phyloP scores from a whole-genome alignment of 2,888 invertebrate species.

The Patella caerulea region DNA sequence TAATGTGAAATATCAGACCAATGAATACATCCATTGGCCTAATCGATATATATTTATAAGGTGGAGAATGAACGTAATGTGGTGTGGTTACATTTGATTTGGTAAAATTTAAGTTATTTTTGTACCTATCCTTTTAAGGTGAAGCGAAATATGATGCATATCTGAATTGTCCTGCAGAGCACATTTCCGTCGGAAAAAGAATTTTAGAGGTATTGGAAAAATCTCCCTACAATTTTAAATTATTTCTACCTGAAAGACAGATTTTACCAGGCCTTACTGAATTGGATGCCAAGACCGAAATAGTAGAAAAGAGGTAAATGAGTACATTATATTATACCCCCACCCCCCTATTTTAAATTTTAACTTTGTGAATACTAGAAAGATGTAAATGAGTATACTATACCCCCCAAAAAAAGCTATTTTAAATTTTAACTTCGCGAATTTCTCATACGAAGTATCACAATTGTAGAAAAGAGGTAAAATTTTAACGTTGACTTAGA shows the following conservation, averaged over 20 bases:
- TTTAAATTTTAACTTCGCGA: neutral
- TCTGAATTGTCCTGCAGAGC: slow-evolving; percentile 11
- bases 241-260: slow-evolving; percentile 17
- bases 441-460: too few species aligned
- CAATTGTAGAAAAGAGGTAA: too few species aligned
- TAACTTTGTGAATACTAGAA: neutral
- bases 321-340: neutral
- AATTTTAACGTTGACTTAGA: too few species aligned
- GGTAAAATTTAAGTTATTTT: too few species aligned
- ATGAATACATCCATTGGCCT: too few species aligned
- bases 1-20: too few species aligned
- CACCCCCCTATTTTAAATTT: neutral
- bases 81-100: too few species aligned
- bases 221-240: slow-evolving; percentile 11
- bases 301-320: slow-evolving; percentile 18
- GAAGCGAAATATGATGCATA: slow-evolving; percentile 16
- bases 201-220: slow-evolving; percentile 10
- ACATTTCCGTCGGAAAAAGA: neutral
- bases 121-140: too few species aligned
- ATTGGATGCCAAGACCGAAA: neutral
- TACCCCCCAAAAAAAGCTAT: neutral
- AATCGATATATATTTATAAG: too few species aligned
- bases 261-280: neutral
- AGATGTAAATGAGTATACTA: neutral
- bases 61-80: too few species aligned